These are phyloP conservation scores for Gadopsis marmoratus DNA, from an alignment of 2,797 vertebrate genomes.

Conservation along the genomic window DNA sequence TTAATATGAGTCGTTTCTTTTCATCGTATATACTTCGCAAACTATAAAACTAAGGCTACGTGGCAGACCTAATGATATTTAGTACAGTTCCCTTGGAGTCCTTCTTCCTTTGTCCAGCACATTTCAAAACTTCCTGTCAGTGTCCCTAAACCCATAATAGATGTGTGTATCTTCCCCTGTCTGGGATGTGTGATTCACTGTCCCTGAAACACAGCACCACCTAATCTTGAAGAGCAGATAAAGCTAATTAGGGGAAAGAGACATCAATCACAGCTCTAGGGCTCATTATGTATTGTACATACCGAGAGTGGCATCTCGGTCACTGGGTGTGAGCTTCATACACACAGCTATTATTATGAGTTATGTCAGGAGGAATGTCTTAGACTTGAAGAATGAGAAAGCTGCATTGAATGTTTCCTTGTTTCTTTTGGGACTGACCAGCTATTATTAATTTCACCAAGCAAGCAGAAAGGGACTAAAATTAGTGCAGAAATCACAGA, in stretches of 20 bases:
- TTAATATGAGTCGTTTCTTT: neutral
- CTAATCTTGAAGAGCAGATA: slow-evolving; percentile 85
- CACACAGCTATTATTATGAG: slow-evolving; percentile 67
- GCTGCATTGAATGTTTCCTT: slow-evolving; percentile 43
- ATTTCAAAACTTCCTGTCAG: slow-evolving; percentile 66
- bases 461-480: slow-evolving; percentile 23
- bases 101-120: slow-evolving; percentile 58
- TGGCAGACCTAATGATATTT: neutral
- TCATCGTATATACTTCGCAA: neutral
- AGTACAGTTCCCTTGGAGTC: slow-evolving; percentile 12
- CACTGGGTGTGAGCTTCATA: slow-evolving; percentile 74
- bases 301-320: slow-evolving; percentile 80
- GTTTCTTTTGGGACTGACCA: slow-evolving; percentile 16
- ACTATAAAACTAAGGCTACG: neutral
- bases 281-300: slow-evolving; percentile 56
- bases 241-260: slow-evolving; percentile 84
- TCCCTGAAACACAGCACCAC: slow-evolving; percentile 78
- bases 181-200: slow-evolving; percentile 69
- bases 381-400: slow-evolving; percentile 15
- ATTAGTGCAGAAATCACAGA: slow-evolving; percentile 45
- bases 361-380: slow-evolving; percentile 62
- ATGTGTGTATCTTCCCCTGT: slow-evolving; percentile 80
- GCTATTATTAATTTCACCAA: slow-evolving; percentile 28
- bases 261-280: slow-evolving; percentile 83
- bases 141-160: slow-evolving; percentile 73